These are phyloP conservation scores for Neoscelio sp. DNA, from an alignment of 2,888 invertebrate genomes.

Conservation along the genomic window DNA sequence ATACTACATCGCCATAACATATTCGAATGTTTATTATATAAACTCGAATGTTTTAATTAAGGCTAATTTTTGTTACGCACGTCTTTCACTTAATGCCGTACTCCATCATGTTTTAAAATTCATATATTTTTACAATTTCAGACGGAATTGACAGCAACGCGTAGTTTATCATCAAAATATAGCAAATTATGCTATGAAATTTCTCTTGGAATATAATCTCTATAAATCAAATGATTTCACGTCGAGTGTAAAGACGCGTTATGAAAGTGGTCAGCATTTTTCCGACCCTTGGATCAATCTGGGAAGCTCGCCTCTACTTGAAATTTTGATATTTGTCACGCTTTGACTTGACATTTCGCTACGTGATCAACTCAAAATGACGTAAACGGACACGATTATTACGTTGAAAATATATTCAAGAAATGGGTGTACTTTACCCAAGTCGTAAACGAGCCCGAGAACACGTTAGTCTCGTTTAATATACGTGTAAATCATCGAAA, in stretches of 20 bases:
- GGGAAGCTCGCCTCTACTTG: no score
- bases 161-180: slow-evolving; percentile 32
- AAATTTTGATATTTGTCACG: no score
- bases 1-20: slow-evolving; percentile 34
- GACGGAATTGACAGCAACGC: no score
- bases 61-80: slow-evolving; percentile 30
- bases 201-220: slow-evolving; percentile 15
- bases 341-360: no score
- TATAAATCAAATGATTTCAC: slow-evolving; percentile 29
- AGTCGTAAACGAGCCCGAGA: no score
- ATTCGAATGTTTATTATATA: slow-evolving; percentile 39
- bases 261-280: slow-evolving; percentile 7
- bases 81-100: slow-evolving; percentile 29
- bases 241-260: no score
- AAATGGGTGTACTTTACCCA: no score
- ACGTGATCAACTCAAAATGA: no score
- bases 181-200: slow-evolving; percentile 29
- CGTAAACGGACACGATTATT: no score
- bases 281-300: background rate
- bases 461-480: no score
- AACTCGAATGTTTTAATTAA: slow-evolving; percentile 39
- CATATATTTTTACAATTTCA: slow-evolving; percentile 19
- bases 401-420: no score
- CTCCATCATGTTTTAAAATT: slow-evolving; percentile 31
- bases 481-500: no score